A percentile compares a stretch with the other conserved stretches of the same genome.
Conservation (phyloP, 37 sponge, comb jelly and placozoan species). For the Chondrilla cf. caribensis region DNA sequence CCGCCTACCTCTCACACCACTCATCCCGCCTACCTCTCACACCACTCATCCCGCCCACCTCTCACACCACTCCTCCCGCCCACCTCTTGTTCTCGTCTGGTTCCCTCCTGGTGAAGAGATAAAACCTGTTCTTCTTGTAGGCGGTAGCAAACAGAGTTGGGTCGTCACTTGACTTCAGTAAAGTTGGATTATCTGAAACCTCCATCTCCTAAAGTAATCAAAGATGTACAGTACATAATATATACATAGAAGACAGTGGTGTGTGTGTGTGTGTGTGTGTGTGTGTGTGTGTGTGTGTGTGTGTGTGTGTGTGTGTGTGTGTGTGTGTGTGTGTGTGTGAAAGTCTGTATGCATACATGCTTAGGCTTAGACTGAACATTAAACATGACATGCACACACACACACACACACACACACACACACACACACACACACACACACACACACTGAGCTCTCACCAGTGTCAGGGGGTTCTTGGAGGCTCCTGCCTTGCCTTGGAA, state of each 20-base stretch:
- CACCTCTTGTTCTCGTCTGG: slow-evolving; percentile 82
- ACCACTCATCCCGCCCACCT: too few relatives aligned
- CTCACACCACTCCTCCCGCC: slow-evolving; percentile 69
- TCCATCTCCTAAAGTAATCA: slow-evolving; percentile 83
- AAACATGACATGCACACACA: background rate
- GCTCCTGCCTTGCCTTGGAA: slow-evolving; percentile 71
- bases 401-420: too few relatives aligned
- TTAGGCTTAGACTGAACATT: too few relatives aligned
- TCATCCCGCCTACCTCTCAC: too few relatives aligned
- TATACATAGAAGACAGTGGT: too few relatives aligned
- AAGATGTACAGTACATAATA: too few relatives aligned
- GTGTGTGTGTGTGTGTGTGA: too few relatives aligned
- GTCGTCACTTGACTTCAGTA: slow-evolving; percentile 66
- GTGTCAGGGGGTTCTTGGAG: slow-evolving; percentile 34
- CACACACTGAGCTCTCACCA: slow-evolving; percentile 25
- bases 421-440: too few relatives aligned
- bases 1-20: background rate
- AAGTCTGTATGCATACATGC: too few relatives aligned
- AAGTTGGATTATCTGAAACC: slow-evolving; percentile 77
- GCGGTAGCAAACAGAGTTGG: slow-evolving; percentile 88
- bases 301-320: background rate
- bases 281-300: background rate
- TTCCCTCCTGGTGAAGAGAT: slow-evolving; percentile 83
- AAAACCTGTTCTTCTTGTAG: slow-evolving; percentile 95
- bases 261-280: background rate